These are phyloP conservation scores for Actenoides lindsayi DNA, from an alignment of 2,113 vertebrate genomes.

Conservation along the genomic window DNA sequence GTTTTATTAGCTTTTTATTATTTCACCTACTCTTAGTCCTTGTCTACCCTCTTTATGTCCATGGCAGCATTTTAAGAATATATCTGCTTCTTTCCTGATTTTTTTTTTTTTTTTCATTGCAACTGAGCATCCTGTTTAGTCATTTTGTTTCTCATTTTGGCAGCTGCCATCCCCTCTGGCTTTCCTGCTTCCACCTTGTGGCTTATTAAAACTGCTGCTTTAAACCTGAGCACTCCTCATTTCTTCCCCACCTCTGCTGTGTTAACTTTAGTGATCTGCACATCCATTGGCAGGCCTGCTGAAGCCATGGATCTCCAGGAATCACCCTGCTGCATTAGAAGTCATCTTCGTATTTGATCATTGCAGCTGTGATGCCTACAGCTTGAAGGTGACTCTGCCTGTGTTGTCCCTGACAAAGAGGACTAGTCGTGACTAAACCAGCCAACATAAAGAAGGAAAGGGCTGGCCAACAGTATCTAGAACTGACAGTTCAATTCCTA, in stretches of 20 bases:
- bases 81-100: neutral
- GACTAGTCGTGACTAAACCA: neutral
- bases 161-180: neutral
- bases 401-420: rapidly evolving
- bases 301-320: neutral
- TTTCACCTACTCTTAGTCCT: neutral
- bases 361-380: neutral
- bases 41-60: neutral
- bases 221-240: neutral
- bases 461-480: rapidly evolving
- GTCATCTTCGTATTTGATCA: rapidly evolving
- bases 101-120: neutral
- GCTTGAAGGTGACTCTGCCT: neutral
- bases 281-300: neutral
- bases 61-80: neutral
- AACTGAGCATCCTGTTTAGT: neutral
- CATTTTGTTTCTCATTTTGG: neutral
- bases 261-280: neutral
- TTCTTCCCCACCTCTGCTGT: neutral
- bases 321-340: neutral
- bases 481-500: neutral
- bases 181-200: constrained; percentile 17
- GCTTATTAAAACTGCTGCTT: neutral
- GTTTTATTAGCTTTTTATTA: neutral
- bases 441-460: neutral